These are phyloP conservation scores for Cryptosula pallasiana DNA, from an alignment of 2,888 invertebrate species.

Conservation along the genomic window DNA sequence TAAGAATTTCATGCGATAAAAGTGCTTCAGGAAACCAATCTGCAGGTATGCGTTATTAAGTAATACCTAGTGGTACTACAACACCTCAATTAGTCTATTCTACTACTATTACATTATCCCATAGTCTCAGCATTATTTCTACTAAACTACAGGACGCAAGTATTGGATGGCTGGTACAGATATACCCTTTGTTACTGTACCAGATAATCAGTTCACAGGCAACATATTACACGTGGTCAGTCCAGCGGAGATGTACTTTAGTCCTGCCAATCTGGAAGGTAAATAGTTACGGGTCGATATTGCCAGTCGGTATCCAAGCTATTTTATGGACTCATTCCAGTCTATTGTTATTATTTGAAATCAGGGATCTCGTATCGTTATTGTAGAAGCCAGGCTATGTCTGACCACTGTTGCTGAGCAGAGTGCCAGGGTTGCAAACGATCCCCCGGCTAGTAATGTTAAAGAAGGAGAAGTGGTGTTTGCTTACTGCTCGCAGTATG, in stretches of 20 bases:
- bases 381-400: neutral
- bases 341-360: no score
- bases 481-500: neutral
- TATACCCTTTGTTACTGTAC: neutral
- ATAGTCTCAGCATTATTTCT: no score
- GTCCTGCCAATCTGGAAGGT: constrained; percentile 6
- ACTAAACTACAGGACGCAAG: neutral
- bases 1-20: no score
- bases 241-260: neutral
- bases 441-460: neutral
- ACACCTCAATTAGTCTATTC: no score
- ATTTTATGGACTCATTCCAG: no score
- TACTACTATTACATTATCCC: no score
- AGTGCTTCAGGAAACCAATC: no score
- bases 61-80: no score
- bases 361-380: no score
- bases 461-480: neutral
- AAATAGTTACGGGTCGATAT: no score
- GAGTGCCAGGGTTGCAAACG: neutral
- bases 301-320: no score
- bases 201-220: neutral
- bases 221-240: constrained; percentile 14
- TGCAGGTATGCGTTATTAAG: no score
- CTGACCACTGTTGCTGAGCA: neutral
- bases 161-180: neutral